Base-by-base conservation (phyloP, 1,140 invertebrate species). In the Venturia canescens region DNA sequence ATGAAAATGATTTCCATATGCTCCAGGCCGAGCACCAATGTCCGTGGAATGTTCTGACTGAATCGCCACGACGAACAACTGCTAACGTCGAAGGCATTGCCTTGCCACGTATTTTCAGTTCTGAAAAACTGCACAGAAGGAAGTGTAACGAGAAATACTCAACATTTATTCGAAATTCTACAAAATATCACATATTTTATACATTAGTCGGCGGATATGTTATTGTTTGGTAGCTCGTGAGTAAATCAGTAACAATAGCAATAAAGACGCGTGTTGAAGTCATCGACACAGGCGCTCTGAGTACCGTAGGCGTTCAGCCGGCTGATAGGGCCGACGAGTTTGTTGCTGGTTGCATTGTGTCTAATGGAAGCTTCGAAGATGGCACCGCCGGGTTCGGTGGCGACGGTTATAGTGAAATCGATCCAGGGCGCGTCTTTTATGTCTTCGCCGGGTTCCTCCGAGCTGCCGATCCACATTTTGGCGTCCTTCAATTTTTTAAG, bases 301-400 rank as follows among this genome's bases (percentile, higher is more conserved):
- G 94, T 94, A 6, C 95, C 95, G 84, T 97, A 97, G n/a, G 95
- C 87, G 89, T 97, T 97, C n/a, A 97, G 92, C 29, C 96, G 92
- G 86, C 96, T 97, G 27, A 97, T 93, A 3, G 94, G 93, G 1
- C 96, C 96, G 0, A 91, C 75, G 9, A 91, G 74, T 50, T 94
- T 93, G 6, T 92, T 89, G 84, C 87, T 93, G n/a, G 85, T 83
- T 26, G 89, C 86, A 7, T 91, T 87, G 6, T 85, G 87, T 78
- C 83, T 82, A 0, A 96, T 90, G 0, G 96, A 96, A 0, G 94
- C 95, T 89, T 97, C 96, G 85, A 97, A 97, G n/a, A 96, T 89
- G 0, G 93, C 96, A 21, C 93, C 89, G 4, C 96, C 95, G 0
- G 97, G 97, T 38, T 88, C 84, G 0, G 95, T 95, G 53, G 93